Conservation (phyloP, 1,140 invertebrate species). For the Diabrotica undecimpunctata region DNA sequence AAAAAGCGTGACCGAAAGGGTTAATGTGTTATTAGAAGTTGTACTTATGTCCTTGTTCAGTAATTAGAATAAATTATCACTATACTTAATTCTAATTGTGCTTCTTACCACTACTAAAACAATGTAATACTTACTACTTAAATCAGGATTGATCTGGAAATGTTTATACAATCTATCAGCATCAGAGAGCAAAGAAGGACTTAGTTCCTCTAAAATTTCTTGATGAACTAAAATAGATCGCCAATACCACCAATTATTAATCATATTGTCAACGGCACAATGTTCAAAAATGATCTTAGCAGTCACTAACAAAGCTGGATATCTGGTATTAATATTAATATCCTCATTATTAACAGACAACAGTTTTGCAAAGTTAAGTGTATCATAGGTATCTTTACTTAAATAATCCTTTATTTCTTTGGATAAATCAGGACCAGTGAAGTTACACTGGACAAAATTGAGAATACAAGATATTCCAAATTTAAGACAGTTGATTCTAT, state of each 20-base stretch:
- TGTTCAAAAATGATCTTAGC: constrained; percentile 61
- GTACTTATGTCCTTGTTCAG: too few species aligned
- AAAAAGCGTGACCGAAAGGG: too few species aligned
- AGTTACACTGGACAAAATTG: constrained; percentile 77
- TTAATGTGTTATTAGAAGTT: too few species aligned
- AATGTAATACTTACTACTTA: constrained; percentile 27
- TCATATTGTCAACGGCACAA: constrained; percentile 38
- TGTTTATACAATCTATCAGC: constrained; percentile 56
- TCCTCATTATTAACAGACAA: constrained; percentile 59
- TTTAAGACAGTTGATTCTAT: constrained; percentile 27
- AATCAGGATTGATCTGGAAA: constrained; percentile 41
- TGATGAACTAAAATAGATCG: constrained; percentile 71
- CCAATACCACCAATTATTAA: constrained; percentile 69
- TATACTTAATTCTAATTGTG: too few species aligned
- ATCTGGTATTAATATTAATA: constrained; percentile 61
- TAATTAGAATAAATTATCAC: too few species aligned
- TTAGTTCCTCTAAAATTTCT: constrained; percentile 67
- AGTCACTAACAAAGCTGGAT: constrained; percentile 60
- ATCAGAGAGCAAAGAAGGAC: constrained; percentile 59
- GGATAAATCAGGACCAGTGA: constrained; percentile 63
- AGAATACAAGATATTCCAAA: constrained; percentile 61
- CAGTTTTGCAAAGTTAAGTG: constrained; percentile 47
- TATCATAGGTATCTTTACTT: constrained; percentile 45
- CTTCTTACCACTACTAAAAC: background rate
- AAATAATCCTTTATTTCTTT: constrained; percentile 49